Base-by-base conservation (phyloP, 2,797 vertebrate species). In the Lophius americanus region DNA sequence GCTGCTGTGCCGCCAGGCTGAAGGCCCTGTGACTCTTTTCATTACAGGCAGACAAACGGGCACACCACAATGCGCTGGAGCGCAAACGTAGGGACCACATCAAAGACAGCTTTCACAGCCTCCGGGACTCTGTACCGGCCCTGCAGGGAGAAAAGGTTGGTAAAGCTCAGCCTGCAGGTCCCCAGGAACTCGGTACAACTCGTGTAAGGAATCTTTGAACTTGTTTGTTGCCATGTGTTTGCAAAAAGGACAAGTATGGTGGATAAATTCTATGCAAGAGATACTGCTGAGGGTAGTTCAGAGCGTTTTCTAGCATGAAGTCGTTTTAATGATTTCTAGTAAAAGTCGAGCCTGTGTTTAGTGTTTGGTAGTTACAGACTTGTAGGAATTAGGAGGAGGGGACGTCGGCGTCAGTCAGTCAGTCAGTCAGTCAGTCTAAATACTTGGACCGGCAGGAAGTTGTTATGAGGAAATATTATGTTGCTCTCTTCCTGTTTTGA, bases 41-140 rank as follows among this genome's bases (percentile, higher is more conserved):
- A 53, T 91, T 92, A 69, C 94, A 99, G 98, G 98, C 97, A 79
- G 98, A 99, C 94, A 99, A 99, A 94, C 94, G 97, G 87, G 98
- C 98, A 89, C 97, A 99, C 78, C 98, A 99, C 92, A 99, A 99
- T 87, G 98, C 98, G 72, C 95, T 99, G 95, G 98, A 99, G 93
- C 96, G 98, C 87, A 99, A 99, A 79, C 97, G 98, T 87, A 96
- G 97, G 94, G 98, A 99, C 95, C 98, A 99, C 94, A 99, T 99
- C 94, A 99, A 99, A 94, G 98, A 99, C 95, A 99, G 97, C 92
- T 99, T 99, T 93, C 98, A 99, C 94, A 98, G 98, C 94, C 93
- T 99, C 83, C 95, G 98, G 79, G 98, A 99, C 90, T 99, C 98
- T 0, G 97, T 99, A 77, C 98, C 98, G 44, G 95, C 98, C 46